A percentile compares a stretch with the other conserved stretches of the same genome.
These are phyloP conservation scores for Gymnocheta viridis DNA, from an alignment of 2,888 invertebrate genomes.

Conservation along the genomic window DNA sequence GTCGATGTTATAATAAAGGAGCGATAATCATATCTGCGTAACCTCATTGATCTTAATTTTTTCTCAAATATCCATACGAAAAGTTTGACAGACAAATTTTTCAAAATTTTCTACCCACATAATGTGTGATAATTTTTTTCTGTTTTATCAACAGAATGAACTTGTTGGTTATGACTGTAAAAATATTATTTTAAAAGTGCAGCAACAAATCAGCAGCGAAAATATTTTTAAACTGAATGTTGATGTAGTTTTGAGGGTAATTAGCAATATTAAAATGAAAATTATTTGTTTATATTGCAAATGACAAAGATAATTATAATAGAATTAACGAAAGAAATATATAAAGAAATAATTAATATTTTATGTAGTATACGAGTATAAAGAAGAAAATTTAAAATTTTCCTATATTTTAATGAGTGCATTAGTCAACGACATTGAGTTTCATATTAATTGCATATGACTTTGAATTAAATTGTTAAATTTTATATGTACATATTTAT, in stretches of 20 bases:
- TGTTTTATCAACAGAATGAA: too few species aligned
- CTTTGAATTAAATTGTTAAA: slow-evolving; percentile 31
- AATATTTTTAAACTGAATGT: slow-evolving; percentile 22
- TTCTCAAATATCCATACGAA: too few species aligned
- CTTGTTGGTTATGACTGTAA: neutral
- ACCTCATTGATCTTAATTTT: too few species aligned
- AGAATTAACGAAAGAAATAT: neutral
- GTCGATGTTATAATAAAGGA: too few species aligned
- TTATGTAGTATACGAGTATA: neutral
- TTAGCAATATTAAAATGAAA: slow-evolving; percentile 20
- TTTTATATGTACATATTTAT: neutral
- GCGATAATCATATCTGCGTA: too few species aligned
- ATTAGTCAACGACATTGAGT: slow-evolving; percentile 12
- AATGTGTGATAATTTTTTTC: too few species aligned
- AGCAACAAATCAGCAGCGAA: neutral
- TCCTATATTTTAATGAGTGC: neutral
- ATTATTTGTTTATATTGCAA: slow-evolving; percentile 22
- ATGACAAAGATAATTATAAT: slow-evolving; percentile 30
- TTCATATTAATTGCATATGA: slow-evolving; percentile 5
- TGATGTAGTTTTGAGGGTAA: slow-evolving; percentile 17
- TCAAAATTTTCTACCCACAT: too few species aligned
- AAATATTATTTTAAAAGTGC: neutral
- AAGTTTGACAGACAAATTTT: too few species aligned
- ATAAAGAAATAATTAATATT: neutral
- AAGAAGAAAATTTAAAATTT: neutral